Evolutionary conservation across 2,113 vertebrate species (phyloP), one percentile per base, ranked within the genome.

Genomic region (Theropithecus gelada): DNA sequence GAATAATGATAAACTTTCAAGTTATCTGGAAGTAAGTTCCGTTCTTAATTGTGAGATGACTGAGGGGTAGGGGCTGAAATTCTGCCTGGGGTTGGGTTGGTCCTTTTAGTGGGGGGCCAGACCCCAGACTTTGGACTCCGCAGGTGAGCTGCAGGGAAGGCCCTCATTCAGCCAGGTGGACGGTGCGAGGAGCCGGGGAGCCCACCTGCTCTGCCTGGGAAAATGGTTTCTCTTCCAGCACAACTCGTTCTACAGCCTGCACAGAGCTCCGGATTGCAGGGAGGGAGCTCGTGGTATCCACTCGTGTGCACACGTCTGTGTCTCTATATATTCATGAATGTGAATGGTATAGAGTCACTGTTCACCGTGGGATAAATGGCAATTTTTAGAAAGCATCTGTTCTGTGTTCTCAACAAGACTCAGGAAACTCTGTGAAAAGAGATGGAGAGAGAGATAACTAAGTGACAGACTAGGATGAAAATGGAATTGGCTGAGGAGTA

Each of bases 311-410:
- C 4, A 22, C 0, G 17, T 23, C 35, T 6, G 25, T 18, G 2
- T 5, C 1, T 50, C 3, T 38, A 18, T 43, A 18, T n/a, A 14
- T 14, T 16, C 18, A 61, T 14, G 84, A 2, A 5, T 9, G 14
- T 6, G 59, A 30, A 55, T 1, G 50, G 90, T 20, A 25, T 3
- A 3, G n/a, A 57, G 52, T 32, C 12, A 3, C 50, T n/a, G 66
- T 35, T 59, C 90, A 52, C 18, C 3, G 4, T 45, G 6, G 96
- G 45, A 25, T 5, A 22, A n/a, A 17, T 75, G 61, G 90, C 61
- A 2, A 4, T 84, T 93, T 96, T 95, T 73, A 81, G 94, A 91
- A 90, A 93, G 93, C 93, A 76, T 70, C 94, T 93, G 96, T 38
- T 94, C 92, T 11, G 22, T 48, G 38, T 57, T 94, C 92, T 78